Evolutionary conservation across 2,113 vertebrate species (phyloP), one percentile per base, ranked within the genome.

Genomic region (Erythrocercus mccallii): DNA sequence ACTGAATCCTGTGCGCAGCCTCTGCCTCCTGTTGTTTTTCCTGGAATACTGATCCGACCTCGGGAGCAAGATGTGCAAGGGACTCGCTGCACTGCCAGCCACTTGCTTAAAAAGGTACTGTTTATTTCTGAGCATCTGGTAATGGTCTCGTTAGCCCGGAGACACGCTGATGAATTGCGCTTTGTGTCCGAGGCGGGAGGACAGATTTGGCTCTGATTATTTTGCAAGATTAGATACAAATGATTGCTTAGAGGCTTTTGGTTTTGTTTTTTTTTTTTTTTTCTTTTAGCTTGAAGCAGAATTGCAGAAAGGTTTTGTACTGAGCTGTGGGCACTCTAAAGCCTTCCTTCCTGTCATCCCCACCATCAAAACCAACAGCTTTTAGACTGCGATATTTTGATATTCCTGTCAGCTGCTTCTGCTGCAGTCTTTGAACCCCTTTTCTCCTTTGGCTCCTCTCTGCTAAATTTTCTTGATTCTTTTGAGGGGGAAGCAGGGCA

Each of bases 81-180:
- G 99, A 97, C 99, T 99, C 5, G 98, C 99, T 38, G 98, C 98
- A 1, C 98, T 99, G 69, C 99, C 99, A 48, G 98, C 99, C 51
- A 99, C 99, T 91, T 99, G 99, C 97, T 96, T 99, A 92, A 99
- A 98, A 98, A 99, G 99, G 99, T 99, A 98, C 97, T 98, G 64
- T 70, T 89, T 85, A 54, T 95, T 91, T 89, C 89, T 69, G 86
- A 78, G 74, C 31, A n/a, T 60, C 57, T 72, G 57, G 40, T 31
- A 40, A 37, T 38, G 79, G 82, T 73, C 38, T 28, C 3, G 21
- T 56, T n/a, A 54, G 72, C n/a, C 61, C 35, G n/a, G 64, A 65
- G 40, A 37, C 31, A 1, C 2, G 11, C 56, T 83, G 62, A 70
- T 92, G 68, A 85, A 42, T 74, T 50, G 57, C 23, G 31, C 21